Evolutionary conservation across 2,113 vertebrate species (phyloP).

Genomic region (Peucedramus taeniatus): DNA sequence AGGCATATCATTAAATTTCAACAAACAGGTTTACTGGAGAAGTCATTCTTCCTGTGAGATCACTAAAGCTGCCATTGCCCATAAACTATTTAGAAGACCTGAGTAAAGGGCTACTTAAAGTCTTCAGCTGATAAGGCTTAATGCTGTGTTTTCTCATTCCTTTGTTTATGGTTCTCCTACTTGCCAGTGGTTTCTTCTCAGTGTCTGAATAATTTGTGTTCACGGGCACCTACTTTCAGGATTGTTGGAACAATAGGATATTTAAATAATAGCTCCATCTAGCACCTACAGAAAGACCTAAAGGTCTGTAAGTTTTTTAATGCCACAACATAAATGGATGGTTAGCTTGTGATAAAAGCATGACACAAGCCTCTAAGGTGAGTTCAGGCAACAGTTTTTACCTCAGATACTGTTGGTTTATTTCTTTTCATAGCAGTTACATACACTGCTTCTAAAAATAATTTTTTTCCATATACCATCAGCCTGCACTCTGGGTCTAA

Average conservation of each 20-base stretch:
- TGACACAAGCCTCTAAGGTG: neutral
- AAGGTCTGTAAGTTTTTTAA: neutral
- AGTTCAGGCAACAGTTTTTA: neutral
- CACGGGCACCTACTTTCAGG: neutral
- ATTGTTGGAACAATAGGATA: neutral
- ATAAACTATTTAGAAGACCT: neutral
- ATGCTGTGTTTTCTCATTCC: neutral
- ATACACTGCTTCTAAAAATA: neutral
- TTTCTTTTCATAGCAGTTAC: neutral
- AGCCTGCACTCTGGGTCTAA: neutral
- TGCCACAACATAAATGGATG: neutral
- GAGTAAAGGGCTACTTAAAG: neutral
- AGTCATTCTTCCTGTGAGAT: constrained; percentile 21
- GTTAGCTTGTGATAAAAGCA: neutral
- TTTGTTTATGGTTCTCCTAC: neutral
- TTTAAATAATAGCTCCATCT: neutral
- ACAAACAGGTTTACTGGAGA: neutral
- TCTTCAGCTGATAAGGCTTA: neutral
- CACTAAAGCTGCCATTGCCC: neutral
- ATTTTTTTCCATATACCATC: neutral
- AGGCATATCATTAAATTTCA: neutral
- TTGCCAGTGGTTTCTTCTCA: neutral
- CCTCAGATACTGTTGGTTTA: neutral
- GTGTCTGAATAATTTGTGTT: neutral
- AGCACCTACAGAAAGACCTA: neutral